Evolutionary conservation across 2,113 vertebrate species (phyloP).

Genomic region (Engystomops pustulosus): DNA sequence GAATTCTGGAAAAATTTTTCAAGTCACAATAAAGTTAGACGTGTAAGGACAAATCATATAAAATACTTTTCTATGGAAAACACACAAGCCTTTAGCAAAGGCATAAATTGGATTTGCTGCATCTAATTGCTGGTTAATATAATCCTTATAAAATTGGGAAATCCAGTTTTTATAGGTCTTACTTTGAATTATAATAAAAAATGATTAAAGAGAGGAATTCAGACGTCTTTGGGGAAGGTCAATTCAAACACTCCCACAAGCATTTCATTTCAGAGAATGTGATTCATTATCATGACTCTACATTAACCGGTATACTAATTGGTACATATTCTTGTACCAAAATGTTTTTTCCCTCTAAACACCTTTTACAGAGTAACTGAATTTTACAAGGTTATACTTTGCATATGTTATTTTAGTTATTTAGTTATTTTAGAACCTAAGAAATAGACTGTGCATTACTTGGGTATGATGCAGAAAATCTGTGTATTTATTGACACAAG

Average conservation of each 20-base stretch:
- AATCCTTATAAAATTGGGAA: constrained; percentile 29
- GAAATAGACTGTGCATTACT: too few species aligned
- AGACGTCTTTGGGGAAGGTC: constrained; percentile 50
- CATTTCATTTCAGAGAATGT: constrained; percentile 23
- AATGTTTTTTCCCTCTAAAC: too few species aligned
- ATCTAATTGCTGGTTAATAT: constrained; percentile 24
- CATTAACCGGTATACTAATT: background rate
- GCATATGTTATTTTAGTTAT: too few species aligned
- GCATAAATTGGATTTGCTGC: background rate
- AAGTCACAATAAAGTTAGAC: too few species aligned
- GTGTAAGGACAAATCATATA: background rate
- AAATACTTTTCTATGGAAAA: background rate
- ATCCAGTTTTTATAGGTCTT: constrained; percentile 31
- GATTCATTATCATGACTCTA: background rate
- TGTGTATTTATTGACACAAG: too few species aligned
- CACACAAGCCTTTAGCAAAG: background rate
- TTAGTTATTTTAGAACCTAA: too few species aligned
- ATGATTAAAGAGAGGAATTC: constrained; percentile 40
- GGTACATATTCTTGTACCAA: background rate
- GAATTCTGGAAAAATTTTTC: too few species aligned
- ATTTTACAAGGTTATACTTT: too few species aligned
- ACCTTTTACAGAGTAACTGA: too few species aligned
- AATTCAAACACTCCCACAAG: constrained; percentile 44
- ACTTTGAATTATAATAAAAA: constrained; percentile 47
- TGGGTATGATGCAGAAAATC: too few species aligned